Evolutionary conservation across 2,113 vertebrate species (phyloP), one percentile per base, ranked within the genome.

Genomic region (Oryzias curvinotus): DNA sequence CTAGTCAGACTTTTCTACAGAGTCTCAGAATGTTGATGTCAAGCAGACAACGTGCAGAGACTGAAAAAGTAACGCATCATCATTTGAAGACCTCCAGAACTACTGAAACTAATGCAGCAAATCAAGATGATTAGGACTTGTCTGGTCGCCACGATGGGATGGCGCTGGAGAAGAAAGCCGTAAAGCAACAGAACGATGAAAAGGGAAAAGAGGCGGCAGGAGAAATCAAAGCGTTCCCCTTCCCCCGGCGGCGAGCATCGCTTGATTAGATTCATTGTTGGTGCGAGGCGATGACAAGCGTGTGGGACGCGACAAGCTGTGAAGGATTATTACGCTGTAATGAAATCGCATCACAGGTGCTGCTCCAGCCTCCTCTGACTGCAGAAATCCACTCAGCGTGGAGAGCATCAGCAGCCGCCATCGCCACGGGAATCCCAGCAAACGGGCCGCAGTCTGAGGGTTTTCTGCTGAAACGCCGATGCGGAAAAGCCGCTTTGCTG

Each of bases 261-360:
- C 52, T 56, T 67, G 62, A 79, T 79, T 60, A 59, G 58, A 79
- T 79, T 76, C 75, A 76, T 53, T 18, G 68, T 67, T 1, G 69
- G 60, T 55, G 42, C 18, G 17, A 47, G 64, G 14, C 0, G 43
- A 10, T 44, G 72, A 57, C 68, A 55, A 72, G 57, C 4, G 56
- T 44, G 79, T 62, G 65, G 56, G 68, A 68, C 23, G 12, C 62
- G 65, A 67, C 19, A 21, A 62, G 73, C 58, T 30, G 63, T 74
- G 77, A 77, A 80, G 77, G 77, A 71, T 83, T 83, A 83, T 80
- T 68, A 59, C n/a, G 42, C 66, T 42, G 45, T 68, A 73, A 80
- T 83, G 77, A 80, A 74, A 80, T 83, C 63, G 56, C 62, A 77
- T 71, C 73, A 21, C 61, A 36, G 80, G 65, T 75, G 63, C 21